These are phyloP conservation scores for Suillia variegata DNA, from an alignment of 2,888 invertebrate species.

Conservation along the genomic window DNA sequence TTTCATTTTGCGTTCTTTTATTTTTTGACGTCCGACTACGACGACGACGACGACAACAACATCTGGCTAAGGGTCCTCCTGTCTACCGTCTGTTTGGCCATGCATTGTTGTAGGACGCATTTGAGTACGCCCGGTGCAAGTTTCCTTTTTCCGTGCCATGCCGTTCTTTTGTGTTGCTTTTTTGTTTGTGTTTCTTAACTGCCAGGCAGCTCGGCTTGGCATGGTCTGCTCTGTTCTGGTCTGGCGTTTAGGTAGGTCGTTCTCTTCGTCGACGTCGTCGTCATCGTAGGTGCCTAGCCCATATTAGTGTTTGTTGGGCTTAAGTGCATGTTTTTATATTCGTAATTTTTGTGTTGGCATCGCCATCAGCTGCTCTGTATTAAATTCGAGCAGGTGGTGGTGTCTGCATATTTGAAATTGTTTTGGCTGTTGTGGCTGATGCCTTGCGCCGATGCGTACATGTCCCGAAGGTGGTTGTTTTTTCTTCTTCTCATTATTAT, in stretches of 20 bases:
- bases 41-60: too few species aligned
- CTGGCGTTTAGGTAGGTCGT: slow-evolving; percentile 7
- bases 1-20: too few species aligned
- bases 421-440: neutral
- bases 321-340: neutral
- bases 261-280: too few species aligned
- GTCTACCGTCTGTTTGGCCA: too few species aligned
- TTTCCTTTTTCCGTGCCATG: neutral
- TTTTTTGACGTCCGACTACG: too few species aligned
- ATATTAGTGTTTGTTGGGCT: neutral
- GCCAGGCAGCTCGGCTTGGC: too few species aligned
- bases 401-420: neutral
- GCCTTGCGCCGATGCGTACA: slow-evolving; percentile 3
- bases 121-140: neutral
- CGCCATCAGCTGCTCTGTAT: slow-evolving; percentile 6
- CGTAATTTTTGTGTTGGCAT: neutral
- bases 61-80: too few species aligned
- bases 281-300: slow-evolving; percentile 7
- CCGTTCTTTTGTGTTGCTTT: too few species aligned
- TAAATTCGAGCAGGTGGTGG: slow-evolving; percentile 5
- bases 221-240: too few species aligned
- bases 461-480: neutral
- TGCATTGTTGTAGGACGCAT: too few species aligned
- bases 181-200: neutral
- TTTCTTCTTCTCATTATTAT: neutral